These are phyloP conservation scores for Stichodactyla mertensii DNA, from an alignment of 64 coral and sea anemone genomes.

Conservation along the genomic window DNA sequence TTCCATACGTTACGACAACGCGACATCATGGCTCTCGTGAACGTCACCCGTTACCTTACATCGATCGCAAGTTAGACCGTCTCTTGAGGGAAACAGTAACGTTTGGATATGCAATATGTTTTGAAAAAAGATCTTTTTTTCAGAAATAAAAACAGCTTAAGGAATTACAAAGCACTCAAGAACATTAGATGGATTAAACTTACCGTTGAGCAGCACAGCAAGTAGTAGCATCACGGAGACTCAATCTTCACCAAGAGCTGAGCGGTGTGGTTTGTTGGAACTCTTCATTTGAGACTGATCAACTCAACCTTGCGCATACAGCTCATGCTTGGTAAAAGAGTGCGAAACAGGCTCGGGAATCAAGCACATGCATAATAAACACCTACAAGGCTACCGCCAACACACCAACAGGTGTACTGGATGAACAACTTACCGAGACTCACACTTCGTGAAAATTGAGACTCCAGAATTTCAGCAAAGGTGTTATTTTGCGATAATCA, in stretches of 20 bases:
- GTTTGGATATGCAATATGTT: too few species aligned
- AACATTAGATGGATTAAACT: neutral
- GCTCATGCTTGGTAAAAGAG: neutral
- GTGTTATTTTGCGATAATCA: neutral
- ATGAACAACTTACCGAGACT: neutral
- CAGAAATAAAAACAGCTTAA: neutral
- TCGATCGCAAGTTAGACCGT: neutral
- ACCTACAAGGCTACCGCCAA: conserved; percentile 1
- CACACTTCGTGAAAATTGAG: neutral
- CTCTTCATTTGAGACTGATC: neutral
- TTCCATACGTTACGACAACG: too few species aligned
- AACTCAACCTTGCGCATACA: neutral
- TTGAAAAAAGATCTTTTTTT: neutral
- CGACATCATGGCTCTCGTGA: too few species aligned
- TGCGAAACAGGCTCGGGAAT: neutral
- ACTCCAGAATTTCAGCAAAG: neutral
- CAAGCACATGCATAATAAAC: neutral
- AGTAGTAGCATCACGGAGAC: neutral
- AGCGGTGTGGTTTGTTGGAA: neutral
- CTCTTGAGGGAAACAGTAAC: neutral
- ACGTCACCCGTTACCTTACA: neutral
- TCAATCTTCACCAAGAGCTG: neutral
- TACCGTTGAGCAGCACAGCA: neutral
- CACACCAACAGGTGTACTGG: neutral
- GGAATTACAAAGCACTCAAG: neutral